A percentile compares a stretch with the other conserved stretches of the same genome.
These are phyloP conservation scores for Petrolisthes cinctipes DNA, from an alignment of 2,888 invertebrate genomes.

Conservation along the genomic window DNA sequence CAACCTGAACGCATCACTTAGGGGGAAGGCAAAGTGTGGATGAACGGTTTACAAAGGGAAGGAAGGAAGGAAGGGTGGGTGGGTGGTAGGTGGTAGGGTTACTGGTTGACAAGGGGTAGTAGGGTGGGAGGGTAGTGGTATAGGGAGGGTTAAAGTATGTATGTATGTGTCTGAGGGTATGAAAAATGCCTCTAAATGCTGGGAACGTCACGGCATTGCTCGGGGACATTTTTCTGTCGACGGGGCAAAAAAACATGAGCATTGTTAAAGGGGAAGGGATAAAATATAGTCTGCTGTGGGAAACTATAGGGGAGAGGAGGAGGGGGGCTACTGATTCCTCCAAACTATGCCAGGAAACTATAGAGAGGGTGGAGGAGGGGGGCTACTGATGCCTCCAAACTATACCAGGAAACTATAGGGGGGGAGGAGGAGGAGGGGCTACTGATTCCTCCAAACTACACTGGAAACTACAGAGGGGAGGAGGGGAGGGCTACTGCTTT, in stretches of 20 bases:
- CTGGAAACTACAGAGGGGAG: not conserved
- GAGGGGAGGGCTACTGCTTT: not conserved
- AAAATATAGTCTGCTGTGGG: not conserved
- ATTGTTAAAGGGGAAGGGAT: not conserved
- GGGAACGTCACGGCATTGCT: not conserved
- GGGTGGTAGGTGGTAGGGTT: too few species aligned
- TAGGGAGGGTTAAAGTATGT: too few species aligned
- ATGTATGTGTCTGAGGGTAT: too few species aligned
- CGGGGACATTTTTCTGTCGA: not conserved
- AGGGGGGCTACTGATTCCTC: not conserved
- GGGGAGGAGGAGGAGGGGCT: not conserved
- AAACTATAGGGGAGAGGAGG: not conserved
- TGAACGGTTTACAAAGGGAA: too few species aligned
- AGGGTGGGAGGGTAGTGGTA: too few species aligned
- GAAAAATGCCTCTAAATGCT: not conserved
- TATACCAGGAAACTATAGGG: not conserved
- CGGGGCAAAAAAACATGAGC: not conserved
- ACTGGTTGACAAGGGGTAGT: too few species aligned
- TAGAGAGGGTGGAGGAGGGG: not conserved
- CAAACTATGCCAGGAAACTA: not conserved
- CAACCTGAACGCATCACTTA: too few species aligned
- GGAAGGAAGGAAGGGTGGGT: too few species aligned
- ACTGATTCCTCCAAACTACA: not conserved
- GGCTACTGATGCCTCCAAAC: not conserved
- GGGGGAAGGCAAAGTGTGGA: too few species aligned